Conservation (phyloP, 1,140 invertebrate species). For the Zaprionus africanus region DNA sequence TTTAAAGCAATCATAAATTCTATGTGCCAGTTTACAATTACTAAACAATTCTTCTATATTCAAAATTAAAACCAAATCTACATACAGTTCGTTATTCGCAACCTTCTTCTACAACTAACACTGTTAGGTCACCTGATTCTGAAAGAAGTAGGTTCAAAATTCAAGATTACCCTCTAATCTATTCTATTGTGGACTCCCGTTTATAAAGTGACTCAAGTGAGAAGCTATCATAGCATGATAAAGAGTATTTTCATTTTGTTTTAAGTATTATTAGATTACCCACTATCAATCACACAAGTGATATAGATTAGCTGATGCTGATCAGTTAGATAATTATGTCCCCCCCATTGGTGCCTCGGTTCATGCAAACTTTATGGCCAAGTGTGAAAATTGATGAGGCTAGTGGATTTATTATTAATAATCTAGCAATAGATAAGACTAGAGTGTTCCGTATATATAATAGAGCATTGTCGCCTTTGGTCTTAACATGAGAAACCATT, state of each 20-base stretch:
- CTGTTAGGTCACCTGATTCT: too few relatives aligned
- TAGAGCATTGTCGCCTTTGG: constrained; percentile 5
- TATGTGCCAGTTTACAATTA: too few relatives aligned
- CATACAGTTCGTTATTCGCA: too few relatives aligned
- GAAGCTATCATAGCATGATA: not conserved
- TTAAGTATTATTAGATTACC: not conserved
- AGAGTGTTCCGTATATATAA: constrained; percentile 15
- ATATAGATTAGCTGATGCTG: not conserved
- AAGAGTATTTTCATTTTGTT: not conserved
- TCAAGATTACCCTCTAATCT: too few relatives aligned
- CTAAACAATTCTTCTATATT: too few relatives aligned
- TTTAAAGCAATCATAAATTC: too few relatives aligned
- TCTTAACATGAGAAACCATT: constrained; percentile 10
- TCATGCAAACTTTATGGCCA: not conserved
- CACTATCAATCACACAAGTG: not conserved
- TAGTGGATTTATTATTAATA: constrained; percentile 6
- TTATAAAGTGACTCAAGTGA: too few relatives aligned
- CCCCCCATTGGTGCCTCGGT: not conserved
- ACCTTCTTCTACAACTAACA: too few relatives aligned
- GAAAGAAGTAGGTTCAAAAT: too few relatives aligned
- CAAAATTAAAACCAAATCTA: too few relatives aligned
- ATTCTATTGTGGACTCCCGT: too few relatives aligned
- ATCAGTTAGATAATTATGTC: not conserved
- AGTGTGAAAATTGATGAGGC: not conserved
- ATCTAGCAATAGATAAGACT: constrained; percentile 17